Percentiles rank a stretch among this genome's conserved stretches.
These are phyloP conservation scores for Tachuris rubrigastra DNA, from an alignment of 2,113 vertebrate genomes.

Conservation along the genomic window DNA sequence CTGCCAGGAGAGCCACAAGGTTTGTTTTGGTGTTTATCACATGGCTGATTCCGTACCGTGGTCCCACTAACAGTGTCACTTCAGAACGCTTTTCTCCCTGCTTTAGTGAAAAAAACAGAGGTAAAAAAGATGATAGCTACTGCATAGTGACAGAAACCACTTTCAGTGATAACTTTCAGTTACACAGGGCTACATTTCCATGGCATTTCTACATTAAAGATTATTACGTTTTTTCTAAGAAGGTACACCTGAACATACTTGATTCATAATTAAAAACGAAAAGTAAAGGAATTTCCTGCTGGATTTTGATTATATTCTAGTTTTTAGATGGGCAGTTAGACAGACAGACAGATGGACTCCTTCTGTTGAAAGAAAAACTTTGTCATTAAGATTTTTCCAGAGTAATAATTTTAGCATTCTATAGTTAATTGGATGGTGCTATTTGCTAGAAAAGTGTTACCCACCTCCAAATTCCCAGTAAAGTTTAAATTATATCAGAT, in stretches of 20 bases:
- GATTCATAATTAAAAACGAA: not conserved
- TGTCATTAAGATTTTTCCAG: not conserved
- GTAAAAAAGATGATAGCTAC: not conserved
- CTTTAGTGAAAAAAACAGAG: slow-evolving; percentile 66
- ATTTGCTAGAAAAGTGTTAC: not conserved
- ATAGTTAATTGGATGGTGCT: not conserved
- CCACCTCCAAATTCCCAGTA: not conserved
- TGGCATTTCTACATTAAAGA: not conserved
- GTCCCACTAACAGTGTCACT: slow-evolving; percentile 93
- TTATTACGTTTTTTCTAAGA: not conserved
- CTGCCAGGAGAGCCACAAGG: slow-evolving; percentile 92
- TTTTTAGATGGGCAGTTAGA: not conserved
- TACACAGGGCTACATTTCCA: not conserved
- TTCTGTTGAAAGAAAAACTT: slow-evolving; percentile 1
- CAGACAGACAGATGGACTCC: not conserved
- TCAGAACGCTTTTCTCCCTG: slow-evolving; percentile 97
- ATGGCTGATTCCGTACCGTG: slow-evolving; percentile 95
- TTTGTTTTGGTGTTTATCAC: slow-evolving; percentile 99
- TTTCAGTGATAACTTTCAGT: not conserved
- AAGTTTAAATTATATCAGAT: not conserved
- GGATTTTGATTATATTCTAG: not conserved
- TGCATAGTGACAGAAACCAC: not conserved
- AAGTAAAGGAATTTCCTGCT: slow-evolving; percentile 15
- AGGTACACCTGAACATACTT: not conserved
- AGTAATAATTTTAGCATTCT: not conserved